These are phyloP conservation scores for Engystomops pustulosus DNA, from an alignment of 2,113 vertebrate genomes.

Conservation along the genomic window DNA sequence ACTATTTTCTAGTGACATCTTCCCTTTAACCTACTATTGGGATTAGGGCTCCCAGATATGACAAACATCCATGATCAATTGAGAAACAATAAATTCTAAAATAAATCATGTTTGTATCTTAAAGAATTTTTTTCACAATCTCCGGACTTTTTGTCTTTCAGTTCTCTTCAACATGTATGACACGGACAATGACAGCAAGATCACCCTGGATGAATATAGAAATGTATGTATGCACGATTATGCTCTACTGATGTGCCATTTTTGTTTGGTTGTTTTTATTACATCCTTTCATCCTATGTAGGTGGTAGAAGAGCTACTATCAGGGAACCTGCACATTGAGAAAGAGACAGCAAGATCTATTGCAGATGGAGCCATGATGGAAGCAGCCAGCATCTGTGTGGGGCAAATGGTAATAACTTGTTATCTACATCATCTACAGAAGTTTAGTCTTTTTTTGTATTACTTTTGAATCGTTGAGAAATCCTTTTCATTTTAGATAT, in stretches of 20 bases:
- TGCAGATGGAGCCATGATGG: conserved; percentile 94
- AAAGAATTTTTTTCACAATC: too few species aligned
- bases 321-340: conserved; percentile 80
- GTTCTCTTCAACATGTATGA: conserved; percentile 98
- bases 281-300: conserved; percentile 57
- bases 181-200: conserved; percentile 88
- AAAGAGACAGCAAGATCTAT: conserved; percentile 79
- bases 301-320: conserved; percentile 88
- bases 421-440: too few species aligned
- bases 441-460: too few species aligned
- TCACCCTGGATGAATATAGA: conserved; percentile 90
- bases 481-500: too few species aligned
- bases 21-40: too few species aligned
- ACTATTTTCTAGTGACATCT: too few species aligned
- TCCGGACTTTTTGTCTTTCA: conserved; percentile 61
- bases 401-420: conserved; percentile 85
- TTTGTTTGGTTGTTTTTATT: background rate
- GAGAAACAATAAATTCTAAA: too few species aligned
- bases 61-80: too few species aligned
- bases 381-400: conserved; percentile 88
- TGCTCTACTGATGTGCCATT: background rate
- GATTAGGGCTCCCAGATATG: too few species aligned
- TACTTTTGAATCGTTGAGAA: too few species aligned
- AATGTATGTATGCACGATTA: conserved; percentile 72
- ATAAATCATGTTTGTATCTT: too few species aligned